Percentiles rank a stretch among this genome's conserved stretches.
Evolutionary conservation across 2,113 vertebrate genomes (phyloP).

Genomic region (Echinops telfairi): DNA sequence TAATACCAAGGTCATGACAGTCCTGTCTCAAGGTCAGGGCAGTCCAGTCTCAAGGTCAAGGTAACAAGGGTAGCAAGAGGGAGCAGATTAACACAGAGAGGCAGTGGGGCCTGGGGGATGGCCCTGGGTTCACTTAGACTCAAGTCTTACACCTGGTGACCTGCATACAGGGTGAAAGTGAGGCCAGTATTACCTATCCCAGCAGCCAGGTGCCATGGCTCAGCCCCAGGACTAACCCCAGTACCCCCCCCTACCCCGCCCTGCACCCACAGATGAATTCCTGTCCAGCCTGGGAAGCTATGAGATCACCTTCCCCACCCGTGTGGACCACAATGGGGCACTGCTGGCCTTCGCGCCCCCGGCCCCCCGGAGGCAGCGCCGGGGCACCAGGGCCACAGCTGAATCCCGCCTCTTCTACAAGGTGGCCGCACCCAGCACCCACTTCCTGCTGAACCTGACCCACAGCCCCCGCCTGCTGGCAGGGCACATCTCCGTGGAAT

Average conservation of each 20-base stretch:
- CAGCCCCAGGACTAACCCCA: background rate
- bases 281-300: slow-evolving; percentile 96
- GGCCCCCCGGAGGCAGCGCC: slow-evolving; percentile 84
- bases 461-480: slow-evolving; percentile 94
- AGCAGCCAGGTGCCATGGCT: background rate
- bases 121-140: background rate
- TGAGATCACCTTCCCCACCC: slow-evolving; percentile 96
- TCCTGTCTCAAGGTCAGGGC: background rate
- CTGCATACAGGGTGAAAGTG: fast-evolving
- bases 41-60: background rate
- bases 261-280: slow-evolving; percentile 91
- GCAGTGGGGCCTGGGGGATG: background rate
- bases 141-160: background rate
- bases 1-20: background rate
- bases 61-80: background rate
- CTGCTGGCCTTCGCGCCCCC: slow-evolving; percentile 87
- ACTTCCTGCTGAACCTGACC: slow-evolving; percentile 97
- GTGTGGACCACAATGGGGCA: slow-evolving; percentile 94
- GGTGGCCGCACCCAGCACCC: slow-evolving; percentile 93
- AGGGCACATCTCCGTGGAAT: slow-evolving; percentile 95
- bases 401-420: slow-evolving; percentile 95
- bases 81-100: background rate
- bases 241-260: background rate
- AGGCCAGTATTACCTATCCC: background rate
- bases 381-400: slow-evolving; percentile 85